Percentiles rank a stretch among this genome's conserved stretches.
Evolutionary conservation across 2,888 invertebrate genomes (phyloP).

Genomic region (Koerneria pararmatus): DNA sequence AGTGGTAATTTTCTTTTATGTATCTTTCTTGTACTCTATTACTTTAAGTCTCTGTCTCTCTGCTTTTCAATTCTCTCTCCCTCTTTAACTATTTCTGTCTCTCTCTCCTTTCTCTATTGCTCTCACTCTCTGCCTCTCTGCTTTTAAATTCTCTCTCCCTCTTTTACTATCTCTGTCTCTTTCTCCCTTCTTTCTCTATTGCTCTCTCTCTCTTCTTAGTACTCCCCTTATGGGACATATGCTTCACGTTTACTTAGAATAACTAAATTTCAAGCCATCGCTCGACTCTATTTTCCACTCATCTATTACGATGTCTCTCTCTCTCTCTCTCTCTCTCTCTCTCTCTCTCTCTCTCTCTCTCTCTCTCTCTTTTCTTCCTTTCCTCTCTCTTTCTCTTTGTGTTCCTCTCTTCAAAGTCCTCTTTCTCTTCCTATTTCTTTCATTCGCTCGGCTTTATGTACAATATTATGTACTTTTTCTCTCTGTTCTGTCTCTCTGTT

Average conservation of each 20-base stretch:
- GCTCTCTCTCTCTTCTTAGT: conserved; percentile 17
- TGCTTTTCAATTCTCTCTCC: background rate
- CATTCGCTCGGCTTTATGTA: background rate
- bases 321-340: background rate
- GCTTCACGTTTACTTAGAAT: background rate
- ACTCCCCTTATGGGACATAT: conserved; percentile 24
- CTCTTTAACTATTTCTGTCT: background rate
- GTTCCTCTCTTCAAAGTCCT: background rate
- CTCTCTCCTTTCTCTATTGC: conserved; percentile 13
- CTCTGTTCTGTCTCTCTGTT: background rate
- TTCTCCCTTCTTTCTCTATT: background rate
- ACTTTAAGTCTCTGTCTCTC: background rate
- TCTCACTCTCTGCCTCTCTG: conserved; percentile 19
- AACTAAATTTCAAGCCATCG: background rate
- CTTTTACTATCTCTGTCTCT: background rate
- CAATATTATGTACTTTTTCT: conserved; percentile 10
- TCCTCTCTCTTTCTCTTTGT: background rate
- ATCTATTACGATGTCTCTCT: background rate
- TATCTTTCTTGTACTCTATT: too few species aligned
- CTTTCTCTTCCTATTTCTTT: background rate
- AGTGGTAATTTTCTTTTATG: too few species aligned
- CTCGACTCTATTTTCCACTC: background rate
- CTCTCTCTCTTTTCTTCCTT: background rate
- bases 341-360: background rate
- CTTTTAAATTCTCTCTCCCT: background rate